Evolutionary conservation across 2,113 vertebrate genomes (phyloP), one percentile per base, ranked within the genome.

Genomic region (Callopanchax toddi): DNA sequence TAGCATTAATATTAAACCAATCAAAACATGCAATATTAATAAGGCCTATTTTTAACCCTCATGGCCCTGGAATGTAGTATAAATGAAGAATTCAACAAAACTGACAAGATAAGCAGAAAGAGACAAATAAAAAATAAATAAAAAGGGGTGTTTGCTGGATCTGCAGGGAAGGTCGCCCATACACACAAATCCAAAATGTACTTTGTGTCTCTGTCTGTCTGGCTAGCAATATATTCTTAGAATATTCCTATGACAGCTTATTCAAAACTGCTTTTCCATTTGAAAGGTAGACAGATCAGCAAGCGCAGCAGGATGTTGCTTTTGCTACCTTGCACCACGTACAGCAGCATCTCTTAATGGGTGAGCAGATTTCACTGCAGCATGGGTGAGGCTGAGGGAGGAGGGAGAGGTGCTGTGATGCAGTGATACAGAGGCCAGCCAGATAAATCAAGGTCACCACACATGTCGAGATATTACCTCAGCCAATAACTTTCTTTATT

Each of bases 401-500:
- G 82, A 84, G 82, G 82, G 76, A 75, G 78, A 79, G 65, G 66
- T 71, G 60, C 59, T 59, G 63, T 61, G 83, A 81, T 79, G 80
- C 75, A 81, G 82, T 51, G 82, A 83, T 74, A 79, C 86, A 75
- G 76, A 78, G 79, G 74, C 76, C 76, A 74, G 79, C 77, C 67
- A 74, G 84, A 90, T 85, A 91, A 87, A 91, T 88, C 86, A 90
- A 88, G 86, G 81, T 88, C 85, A 85, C 85, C 67, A 74, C 80
- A 71, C 56, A 43, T 83, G 85, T 87, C 79, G 49, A 75, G 81
- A 85, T 87, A 86, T 89, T 89, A 91, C 82, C 81, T 79, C 81
- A 84, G 81, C 83, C 81, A 89, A 92, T 91, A 89, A 89, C 83
- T 86, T 53, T 76, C 76, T 89, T 88, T 91, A 91, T 90, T 91